These are phyloP conservation scores for Probaryconus sp. DNA, from an alignment of 1,140 invertebrate genomes.

Conservation along the genomic window DNA sequence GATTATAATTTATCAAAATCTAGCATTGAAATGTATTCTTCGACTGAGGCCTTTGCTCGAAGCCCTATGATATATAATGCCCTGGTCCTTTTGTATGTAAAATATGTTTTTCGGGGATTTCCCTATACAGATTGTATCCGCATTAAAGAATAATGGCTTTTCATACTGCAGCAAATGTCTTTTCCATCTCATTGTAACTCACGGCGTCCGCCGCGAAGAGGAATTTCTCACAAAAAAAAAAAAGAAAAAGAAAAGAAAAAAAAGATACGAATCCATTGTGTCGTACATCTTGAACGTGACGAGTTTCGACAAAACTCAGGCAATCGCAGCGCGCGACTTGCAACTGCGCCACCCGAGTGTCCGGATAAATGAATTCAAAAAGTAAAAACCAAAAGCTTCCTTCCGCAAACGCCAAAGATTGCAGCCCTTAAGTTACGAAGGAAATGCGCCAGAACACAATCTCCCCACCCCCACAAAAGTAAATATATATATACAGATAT, in stretches of 20 bases:
- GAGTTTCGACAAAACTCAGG: constrained; percentile 30
- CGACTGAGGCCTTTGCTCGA: no score
- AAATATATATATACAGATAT: no score
- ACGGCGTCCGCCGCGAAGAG: background rate
- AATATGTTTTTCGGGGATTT: constrained; percentile 40
- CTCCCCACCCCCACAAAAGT: no score
- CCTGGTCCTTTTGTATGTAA: constrained; percentile 31
- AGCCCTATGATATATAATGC: constrained; percentile 14
- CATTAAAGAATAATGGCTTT: constrained; percentile 52
- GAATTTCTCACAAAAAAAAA: background rate
- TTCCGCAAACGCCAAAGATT: constrained; percentile 21
- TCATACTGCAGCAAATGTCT: constrained; percentile 48
- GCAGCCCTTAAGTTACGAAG: background rate
- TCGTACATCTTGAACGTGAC: constrained; percentile 34
- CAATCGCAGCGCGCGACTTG: background rate
- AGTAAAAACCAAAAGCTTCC: constrained; percentile 14
- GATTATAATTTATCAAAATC: no score
- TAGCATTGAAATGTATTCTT: no score
- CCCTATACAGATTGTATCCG: constrained; percentile 27
- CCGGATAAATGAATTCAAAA: constrained; percentile 42
- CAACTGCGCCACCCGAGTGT: constrained; percentile 2
- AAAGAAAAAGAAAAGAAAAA: constrained; percentile 20
- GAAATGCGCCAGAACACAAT: no score
- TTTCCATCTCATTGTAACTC: constrained; percentile 44
- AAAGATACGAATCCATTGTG: constrained; percentile 43